These are phyloP conservation scores for Eupithecia dodoneata DNA, from an alignment of 2,888 invertebrate species.

Conservation along the genomic window DNA sequence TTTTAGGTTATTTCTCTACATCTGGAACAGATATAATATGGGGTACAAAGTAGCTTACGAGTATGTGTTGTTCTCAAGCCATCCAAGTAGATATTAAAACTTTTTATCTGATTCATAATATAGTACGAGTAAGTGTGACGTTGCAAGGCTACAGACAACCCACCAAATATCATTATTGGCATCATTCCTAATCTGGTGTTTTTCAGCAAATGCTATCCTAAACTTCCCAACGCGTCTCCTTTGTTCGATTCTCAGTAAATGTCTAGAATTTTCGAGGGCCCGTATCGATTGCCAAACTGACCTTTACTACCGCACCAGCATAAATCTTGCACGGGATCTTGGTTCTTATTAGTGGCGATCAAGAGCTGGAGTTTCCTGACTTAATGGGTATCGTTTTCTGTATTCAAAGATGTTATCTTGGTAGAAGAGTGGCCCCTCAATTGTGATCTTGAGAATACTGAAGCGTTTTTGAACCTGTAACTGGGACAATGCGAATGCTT, in stretches of 20 bases:
- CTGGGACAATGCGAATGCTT: not conserved
- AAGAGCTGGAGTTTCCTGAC: not conserved
- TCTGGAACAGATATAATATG: too few species aligned
- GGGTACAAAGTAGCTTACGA: too few species aligned
- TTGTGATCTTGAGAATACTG: not conserved
- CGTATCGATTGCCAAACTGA: conserved; percentile 19
- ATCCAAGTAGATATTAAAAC: too few species aligned
- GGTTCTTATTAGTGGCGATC: conserved; percentile 1
- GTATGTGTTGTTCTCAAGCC: too few species aligned
- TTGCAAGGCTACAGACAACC: not conserved
- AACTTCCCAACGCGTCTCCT: not conserved
- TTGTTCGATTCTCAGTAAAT: conserved; percentile 22
- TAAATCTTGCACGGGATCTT: conserved; percentile 17
- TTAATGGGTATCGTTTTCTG: conserved; percentile 2
- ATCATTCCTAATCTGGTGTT: not conserved
- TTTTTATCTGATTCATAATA: too few species aligned
- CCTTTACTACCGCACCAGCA: conserved; percentile 1
- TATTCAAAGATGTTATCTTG: conserved; percentile 11
- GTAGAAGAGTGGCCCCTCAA: not conserved
- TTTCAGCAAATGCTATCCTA: not conserved
- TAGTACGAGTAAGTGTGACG: too few species aligned
- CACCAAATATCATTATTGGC: not conserved
- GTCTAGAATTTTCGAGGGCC: conserved; percentile 8
- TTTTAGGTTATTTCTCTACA: too few species aligned
- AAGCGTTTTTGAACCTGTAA: not conserved